A percentile compares a stretch with the other conserved stretches of the same genome.
Evolutionary conservation across 30 jellyfish, hydroid and myxozoan genomes (phyloP).

Genomic region (Aurelia aurita): DNA sequence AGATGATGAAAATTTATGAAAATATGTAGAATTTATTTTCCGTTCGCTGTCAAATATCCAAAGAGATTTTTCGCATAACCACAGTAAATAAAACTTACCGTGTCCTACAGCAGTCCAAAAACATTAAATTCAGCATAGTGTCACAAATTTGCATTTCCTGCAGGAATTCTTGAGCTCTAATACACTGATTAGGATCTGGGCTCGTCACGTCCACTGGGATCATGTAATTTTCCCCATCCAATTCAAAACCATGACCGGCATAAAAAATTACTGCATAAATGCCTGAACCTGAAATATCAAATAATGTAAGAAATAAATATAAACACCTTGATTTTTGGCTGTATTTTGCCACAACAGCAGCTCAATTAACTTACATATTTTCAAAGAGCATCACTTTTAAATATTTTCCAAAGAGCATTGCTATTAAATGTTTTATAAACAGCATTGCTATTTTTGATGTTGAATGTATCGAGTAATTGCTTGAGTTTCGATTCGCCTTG

Average conservation of each 20-base stretch:
- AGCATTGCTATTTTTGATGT: no score
- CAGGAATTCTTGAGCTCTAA: conserved; percentile 91
- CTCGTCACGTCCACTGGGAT: conserved; percentile 88
- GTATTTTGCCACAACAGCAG: no score
- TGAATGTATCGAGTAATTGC: no score
- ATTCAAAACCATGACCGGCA: conserved; percentile 99
- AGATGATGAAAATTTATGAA: no score
- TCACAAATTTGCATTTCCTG: conserved; percentile 85
- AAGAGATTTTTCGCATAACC: no score
- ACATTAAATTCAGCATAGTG: conserved; percentile 79
- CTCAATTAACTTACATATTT: no score
- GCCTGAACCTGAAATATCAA: conserved; percentile 75
- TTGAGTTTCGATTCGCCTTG: no score
- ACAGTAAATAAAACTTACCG: conserved; percentile 37
- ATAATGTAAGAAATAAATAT: no score
- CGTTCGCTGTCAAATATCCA: no score
- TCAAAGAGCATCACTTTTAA: no score
- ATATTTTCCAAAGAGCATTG: background rate
- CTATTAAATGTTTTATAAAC: background rate
- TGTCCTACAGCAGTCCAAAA: conserved; percentile 90
- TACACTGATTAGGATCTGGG: conserved; percentile 45
- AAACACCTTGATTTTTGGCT: no score
- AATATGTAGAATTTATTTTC: no score
- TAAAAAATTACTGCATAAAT: conserved; percentile 88
- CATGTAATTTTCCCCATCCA: conserved; percentile 84